phyloP scores from a whole-genome alignment of 2,888 invertebrate genomes.

The Colostygia pectinataria region DNA sequence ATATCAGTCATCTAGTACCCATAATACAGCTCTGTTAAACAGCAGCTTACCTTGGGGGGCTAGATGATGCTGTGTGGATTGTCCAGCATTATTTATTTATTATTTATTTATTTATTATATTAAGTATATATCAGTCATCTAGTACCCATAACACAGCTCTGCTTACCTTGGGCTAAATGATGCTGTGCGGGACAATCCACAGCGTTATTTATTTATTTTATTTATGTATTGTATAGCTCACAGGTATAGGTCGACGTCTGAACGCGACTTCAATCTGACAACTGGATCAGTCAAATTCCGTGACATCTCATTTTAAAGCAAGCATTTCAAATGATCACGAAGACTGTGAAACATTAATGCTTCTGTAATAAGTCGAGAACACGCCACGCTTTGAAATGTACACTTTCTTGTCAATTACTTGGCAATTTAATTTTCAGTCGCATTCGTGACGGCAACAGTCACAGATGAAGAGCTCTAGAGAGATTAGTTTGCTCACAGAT shows the following conservation, averaged over 20 bases:
- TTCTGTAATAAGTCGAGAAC: conserved; percentile 16
- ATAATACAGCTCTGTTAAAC: no score
- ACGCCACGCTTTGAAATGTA: conserved; percentile 41
- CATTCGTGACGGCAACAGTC: conserved; percentile 43
- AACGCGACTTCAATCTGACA: background rate
- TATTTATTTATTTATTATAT: no score
- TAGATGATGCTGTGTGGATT: no score
- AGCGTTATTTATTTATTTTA: no score
- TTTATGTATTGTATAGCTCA: no score
- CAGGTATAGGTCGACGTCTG: background rate
- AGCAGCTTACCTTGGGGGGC: no score
- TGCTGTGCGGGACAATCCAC: no score
- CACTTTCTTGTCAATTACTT: conserved; percentile 58
- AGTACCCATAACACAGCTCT: no score
- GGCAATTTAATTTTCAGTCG: conserved; percentile 62
- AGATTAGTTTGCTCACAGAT: conserved; percentile 30
- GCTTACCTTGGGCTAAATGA: no score
- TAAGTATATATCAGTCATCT: no score
- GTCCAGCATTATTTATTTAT: no score
- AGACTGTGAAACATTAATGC: conserved; percentile 10
- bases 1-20: no score
- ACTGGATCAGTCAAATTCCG: background rate
- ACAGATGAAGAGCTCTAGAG: conserved; percentile 39
- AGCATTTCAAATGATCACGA: conserved; percentile 12
- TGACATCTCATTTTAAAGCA: background rate